These are phyloP conservation scores for Eleutherodactylus coqui DNA, from an alignment of 2,797 vertebrate genomes.

Conservation along the genomic window DNA sequence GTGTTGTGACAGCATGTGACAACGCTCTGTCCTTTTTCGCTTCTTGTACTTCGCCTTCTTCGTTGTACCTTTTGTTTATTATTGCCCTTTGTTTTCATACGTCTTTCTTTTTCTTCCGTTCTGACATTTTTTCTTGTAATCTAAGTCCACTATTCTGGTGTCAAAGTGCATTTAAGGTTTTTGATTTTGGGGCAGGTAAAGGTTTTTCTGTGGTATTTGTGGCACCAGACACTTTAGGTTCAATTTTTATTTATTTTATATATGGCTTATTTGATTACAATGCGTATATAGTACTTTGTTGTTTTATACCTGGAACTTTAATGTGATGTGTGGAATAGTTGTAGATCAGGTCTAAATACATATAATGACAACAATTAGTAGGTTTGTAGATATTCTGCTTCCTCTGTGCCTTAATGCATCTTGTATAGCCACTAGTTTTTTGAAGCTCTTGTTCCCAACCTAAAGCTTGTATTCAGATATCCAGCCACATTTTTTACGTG, in stretches of 20 bases:
- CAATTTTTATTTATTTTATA: background rate
- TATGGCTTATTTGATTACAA: background rate
- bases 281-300: background rate
- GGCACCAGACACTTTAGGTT: background rate
- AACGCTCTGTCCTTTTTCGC: background rate
- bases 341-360: background rate
- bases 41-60: background rate
- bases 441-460: background rate
- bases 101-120: background rate
- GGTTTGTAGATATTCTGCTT: background rate
- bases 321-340: background rate
- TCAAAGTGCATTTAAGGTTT: background rate
- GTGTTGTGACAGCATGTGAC: constrained; percentile 1
- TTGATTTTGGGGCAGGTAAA: background rate
- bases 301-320: background rate
- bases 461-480: background rate
- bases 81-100: constrained; percentile 23
- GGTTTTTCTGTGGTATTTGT: background rate
- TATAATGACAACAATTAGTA: too few species aligned
- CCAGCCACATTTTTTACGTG: too few species aligned
- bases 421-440: background rate
- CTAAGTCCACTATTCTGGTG: background rate
- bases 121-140: background rate
- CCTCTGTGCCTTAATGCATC: background rate
- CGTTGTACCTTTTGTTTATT: constrained; percentile 5